Evolutionary conservation across 2,113 vertebrate genomes (phyloP).

Genomic region (Glaucomys volans): DNA sequence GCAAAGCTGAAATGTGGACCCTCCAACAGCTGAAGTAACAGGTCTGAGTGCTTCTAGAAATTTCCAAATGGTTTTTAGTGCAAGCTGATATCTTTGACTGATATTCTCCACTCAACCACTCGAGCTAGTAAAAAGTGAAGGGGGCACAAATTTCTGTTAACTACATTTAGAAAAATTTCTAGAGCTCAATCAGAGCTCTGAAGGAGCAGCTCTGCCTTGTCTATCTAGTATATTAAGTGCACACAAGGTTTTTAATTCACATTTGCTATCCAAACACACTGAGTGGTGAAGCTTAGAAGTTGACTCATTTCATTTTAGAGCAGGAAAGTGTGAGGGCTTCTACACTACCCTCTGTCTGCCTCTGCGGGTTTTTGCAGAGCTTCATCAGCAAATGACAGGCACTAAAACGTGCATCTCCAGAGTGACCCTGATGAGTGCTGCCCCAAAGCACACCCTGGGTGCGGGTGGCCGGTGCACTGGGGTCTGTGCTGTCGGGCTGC

Average conservation of each 20-base stretch:
- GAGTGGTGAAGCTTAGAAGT: background rate
- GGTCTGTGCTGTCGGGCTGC: background rate
- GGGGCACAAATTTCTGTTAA: too few relatives aligned
- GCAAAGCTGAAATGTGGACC: accelerated
- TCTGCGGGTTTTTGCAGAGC: background rate
- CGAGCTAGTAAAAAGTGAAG: background rate
- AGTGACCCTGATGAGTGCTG: accelerated
- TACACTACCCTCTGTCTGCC: background rate
- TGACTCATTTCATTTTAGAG: background rate
- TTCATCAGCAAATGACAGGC: background rate
- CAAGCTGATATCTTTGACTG: background rate
- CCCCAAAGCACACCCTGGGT: too few relatives aligned
- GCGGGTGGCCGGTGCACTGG: accelerated
- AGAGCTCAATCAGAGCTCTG: background rate
- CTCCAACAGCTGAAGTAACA: accelerated
- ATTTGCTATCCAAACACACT: accelerated
- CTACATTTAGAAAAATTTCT: background rate
- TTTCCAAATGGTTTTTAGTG: accelerated
- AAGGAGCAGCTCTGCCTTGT: background rate
- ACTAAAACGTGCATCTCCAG: background rate
- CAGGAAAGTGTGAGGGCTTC: background rate
- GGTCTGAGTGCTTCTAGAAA: background rate
- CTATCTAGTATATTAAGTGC: background rate
- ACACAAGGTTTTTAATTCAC: background rate
- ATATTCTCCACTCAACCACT: background rate